Evolutionary conservation across 2,797 vertebrate genomes (phyloP).

Genomic region (Gymnocypris eckloni): DNA sequence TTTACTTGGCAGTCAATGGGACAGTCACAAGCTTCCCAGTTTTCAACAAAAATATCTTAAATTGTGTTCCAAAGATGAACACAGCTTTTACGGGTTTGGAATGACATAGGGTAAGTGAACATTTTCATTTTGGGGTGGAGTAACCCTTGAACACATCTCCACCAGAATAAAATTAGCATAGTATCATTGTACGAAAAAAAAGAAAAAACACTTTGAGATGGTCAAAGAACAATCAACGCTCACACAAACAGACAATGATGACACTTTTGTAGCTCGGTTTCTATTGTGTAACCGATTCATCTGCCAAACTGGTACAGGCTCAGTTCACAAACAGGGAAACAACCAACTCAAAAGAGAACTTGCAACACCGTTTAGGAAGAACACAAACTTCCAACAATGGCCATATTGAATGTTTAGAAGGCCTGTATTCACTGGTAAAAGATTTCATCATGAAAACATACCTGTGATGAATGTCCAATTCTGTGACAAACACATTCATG

Average conservation of each 20-base stretch:
- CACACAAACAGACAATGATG: slow-evolving; percentile 27
- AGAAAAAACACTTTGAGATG: not conserved
- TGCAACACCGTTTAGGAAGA: slow-evolving; percentile 18
- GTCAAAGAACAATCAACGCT: slow-evolving; percentile 6
- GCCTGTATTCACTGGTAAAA: not conserved
- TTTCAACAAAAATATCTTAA: no score
- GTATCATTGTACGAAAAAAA: not conserved
- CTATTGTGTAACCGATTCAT: slow-evolving; percentile 34
- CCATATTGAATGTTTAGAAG: not conserved
- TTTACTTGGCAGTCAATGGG: no score
- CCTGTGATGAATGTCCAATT: no score
- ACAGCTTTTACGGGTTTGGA: no score
- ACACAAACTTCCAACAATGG: not conserved
- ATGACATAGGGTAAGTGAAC: no score
- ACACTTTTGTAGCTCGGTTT: not conserved
- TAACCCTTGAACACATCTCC: not conserved
- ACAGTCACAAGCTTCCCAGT: no score
- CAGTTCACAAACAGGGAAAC: slow-evolving; percentile 14
- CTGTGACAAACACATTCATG: not conserved
- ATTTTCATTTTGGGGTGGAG: no score
- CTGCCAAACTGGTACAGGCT: not conserved
- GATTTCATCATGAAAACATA: slow-evolving; percentile 20
- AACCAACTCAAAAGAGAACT: slow-evolving; percentile 20
- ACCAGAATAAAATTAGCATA: not conserved
- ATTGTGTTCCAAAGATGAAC: no score